A percentile compares a stretch with the other conserved stretches of the same genome.
Conservation (phyloP, 2,113 vertebrate species). For the Hymenochirus boettgeri region DNA sequence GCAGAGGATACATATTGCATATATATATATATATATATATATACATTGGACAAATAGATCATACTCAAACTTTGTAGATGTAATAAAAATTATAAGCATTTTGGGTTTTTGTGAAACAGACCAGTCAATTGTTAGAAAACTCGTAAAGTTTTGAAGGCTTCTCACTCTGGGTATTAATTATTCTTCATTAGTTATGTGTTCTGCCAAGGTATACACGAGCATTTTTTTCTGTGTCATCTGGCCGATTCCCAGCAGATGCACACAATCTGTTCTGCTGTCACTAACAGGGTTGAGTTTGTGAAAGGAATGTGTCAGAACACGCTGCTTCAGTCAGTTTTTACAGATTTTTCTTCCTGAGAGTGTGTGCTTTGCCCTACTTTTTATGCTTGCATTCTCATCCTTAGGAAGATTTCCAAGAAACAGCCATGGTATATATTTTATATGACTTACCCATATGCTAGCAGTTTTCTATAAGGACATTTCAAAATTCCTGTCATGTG, state of each 20-base stretch:
- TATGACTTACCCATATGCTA: constrained; percentile 32
- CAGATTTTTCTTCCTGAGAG: constrained; percentile 55
- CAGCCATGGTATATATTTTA: constrained; percentile 17
- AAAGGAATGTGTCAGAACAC: constrained; percentile 77
- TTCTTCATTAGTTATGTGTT: constrained; percentile 65
- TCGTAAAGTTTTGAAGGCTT: constrained; percentile 35
- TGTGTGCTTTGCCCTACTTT: constrained; percentile 44
- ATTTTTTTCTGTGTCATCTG: constrained; percentile 92
- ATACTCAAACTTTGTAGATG: too few relatives aligned
- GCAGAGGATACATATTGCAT: too few relatives aligned
- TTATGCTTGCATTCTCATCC: constrained; percentile 29
- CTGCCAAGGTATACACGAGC: constrained; percentile 89
- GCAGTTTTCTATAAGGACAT: constrained; percentile 5
- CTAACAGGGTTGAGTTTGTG: constrained; percentile 71
- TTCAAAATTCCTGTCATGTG: constrained; percentile 6
- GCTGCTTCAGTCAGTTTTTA: constrained; percentile 64
- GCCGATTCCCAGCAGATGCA: constrained; percentile 85
- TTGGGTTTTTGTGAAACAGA: constrained; percentile 19
- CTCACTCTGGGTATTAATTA: constrained; percentile 49
- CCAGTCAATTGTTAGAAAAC: constrained; percentile 29
- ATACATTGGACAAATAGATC: too few relatives aligned
- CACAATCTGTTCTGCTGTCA: constrained; percentile 79
- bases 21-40: too few relatives aligned
- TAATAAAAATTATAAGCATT: constrained; percentile 1
- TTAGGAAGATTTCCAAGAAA: constrained; percentile 28